These are phyloP conservation scores for Betta splendens DNA, from an alignment of 2,797 vertebrate species.

Conservation along the genomic window DNA sequence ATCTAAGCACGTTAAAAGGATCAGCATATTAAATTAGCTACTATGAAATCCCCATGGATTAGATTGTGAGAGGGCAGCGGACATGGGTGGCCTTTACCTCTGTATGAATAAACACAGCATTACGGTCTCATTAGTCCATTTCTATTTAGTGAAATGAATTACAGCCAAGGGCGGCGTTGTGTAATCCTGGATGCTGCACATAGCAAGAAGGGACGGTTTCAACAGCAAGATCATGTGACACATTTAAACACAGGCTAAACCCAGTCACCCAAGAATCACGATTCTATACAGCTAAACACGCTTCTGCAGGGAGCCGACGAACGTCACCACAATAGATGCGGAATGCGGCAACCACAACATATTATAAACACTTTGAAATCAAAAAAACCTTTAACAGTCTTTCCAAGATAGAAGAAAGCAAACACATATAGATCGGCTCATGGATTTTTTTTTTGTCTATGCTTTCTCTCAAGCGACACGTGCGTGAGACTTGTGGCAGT, in stretches of 20 bases:
- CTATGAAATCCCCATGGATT: constrained; percentile 44
- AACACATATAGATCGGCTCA: constrained; percentile 30
- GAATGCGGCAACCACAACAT: too few relatives aligned
- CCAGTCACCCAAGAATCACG: too few relatives aligned
- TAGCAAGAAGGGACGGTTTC: constrained; percentile 1
- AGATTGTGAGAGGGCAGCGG: constrained; percentile 38
- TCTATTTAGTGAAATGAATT: constrained; percentile 37
- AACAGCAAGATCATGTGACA: constrained; percentile 14
- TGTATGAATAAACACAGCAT: constrained; percentile 45
- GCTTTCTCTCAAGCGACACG: constrained; percentile 50
- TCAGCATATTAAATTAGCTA: constrained; percentile 54
- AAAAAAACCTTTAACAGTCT: constrained; percentile 28
- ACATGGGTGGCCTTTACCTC: constrained; percentile 42
- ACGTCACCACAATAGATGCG: too few relatives aligned
- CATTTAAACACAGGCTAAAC: constrained; percentile 16
- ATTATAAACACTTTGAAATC: constrained; percentile 33
- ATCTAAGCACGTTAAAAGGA: constrained; percentile 48
- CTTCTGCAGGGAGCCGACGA: too few relatives aligned
- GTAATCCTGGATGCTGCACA: constrained; percentile 9
- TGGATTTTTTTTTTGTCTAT: constrained; percentile 45
- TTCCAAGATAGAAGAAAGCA: constrained; percentile 25
- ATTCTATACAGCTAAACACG: too few relatives aligned
- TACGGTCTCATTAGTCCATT: constrained; percentile 52
- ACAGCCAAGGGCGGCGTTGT: constrained; percentile 1
- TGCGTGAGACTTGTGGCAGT: constrained; percentile 52